A percentile compares a stretch with the other conserved stretches of the same genome.
Conservation (phyloP, 2,113 vertebrate genomes). For the Thinocorus orbignyianus region DNA sequence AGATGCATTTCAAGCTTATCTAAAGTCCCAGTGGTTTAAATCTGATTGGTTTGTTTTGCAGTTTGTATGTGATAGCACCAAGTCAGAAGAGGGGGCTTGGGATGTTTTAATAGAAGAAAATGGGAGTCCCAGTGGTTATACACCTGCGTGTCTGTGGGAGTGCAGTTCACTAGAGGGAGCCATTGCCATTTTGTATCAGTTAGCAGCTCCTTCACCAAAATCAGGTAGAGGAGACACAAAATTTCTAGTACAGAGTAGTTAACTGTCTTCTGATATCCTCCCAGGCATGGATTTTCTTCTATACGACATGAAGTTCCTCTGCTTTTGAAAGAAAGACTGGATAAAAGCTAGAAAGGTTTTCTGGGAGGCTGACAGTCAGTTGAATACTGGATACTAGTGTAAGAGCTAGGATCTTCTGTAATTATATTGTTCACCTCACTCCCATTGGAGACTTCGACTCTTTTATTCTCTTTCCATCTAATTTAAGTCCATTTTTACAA, state of each 20-base stretch:
- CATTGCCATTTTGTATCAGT: neutral
- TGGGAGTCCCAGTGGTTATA: fast-evolving
- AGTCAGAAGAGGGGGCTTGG: neutral
- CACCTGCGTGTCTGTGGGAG: neutral
- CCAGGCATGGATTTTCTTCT: neutral
- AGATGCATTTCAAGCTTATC: neutral
- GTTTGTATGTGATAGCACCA: neutral
- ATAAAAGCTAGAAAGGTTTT: neutral
- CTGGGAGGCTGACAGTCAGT: neutral
- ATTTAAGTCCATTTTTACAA: neutral
- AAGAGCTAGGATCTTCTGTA: neutral
- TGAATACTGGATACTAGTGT: neutral
- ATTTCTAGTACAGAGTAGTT: neutral
- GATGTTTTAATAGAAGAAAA: neutral
- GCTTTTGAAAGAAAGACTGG: neutral
- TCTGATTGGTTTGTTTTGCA: neutral
- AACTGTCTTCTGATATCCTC: neutral
- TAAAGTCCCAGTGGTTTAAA: neutral
- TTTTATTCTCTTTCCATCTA: neutral
- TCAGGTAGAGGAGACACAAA: too few relatives aligned
- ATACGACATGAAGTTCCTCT: neutral
- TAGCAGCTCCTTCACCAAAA: neutral
- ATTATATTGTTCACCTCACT: neutral
- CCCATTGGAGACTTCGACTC: neutral
- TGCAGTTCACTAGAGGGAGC: neutral